Evolutionary conservation across 2,888 invertebrate genomes (phyloP), one percentile per base, ranked within the genome.

Genomic region (Volucella inanis): DNA sequence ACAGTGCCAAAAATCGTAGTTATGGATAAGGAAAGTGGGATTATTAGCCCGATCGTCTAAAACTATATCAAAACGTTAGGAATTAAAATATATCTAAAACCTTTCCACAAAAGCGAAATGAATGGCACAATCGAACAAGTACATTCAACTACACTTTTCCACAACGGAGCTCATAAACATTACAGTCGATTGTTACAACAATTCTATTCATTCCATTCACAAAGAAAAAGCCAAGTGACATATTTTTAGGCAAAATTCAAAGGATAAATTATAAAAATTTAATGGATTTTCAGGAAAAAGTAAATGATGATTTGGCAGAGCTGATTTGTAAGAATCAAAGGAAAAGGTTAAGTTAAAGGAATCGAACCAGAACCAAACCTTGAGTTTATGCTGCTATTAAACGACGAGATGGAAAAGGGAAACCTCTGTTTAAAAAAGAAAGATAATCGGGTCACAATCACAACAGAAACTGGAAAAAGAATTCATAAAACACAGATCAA

Each of bases 181-280:
- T 22, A 41, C 80, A 47, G 74, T 62, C 3, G 76, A 85, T 45
- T 70, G 64, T 14, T 81, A 82, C 18, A 86, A 81, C n/a, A 77
- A 78, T 39, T 57, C 87, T 2, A 52, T 87, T 9, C 87, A 87
- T 14, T 79, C 87, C 3, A 75, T 83, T n/a, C n/a, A 80, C 72
- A 0, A 85, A 76, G 39, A 70, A 47, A 10, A 87, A 87, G 43
- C 85, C 82, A 14, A 54, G 64, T 8, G 83, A 87, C 15, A 15
- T 79, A 39, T 87, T 87, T 64, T 87, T 87, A 50, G 77, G 83
- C n/a, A 87, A 87, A 68, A 45, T 71, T 12, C 71, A 84, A 68
- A 59, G 79, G 57, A 81, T 86, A 15, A 84, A 87, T 54, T 88
- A 87, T 49, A 81, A 87, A 59, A 67, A 87, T 8, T 55, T 86